These are phyloP conservation scores for Musca domestica DNA, from an alignment of 1,140 invertebrate genomes.

Conservation along the genomic window DNA sequence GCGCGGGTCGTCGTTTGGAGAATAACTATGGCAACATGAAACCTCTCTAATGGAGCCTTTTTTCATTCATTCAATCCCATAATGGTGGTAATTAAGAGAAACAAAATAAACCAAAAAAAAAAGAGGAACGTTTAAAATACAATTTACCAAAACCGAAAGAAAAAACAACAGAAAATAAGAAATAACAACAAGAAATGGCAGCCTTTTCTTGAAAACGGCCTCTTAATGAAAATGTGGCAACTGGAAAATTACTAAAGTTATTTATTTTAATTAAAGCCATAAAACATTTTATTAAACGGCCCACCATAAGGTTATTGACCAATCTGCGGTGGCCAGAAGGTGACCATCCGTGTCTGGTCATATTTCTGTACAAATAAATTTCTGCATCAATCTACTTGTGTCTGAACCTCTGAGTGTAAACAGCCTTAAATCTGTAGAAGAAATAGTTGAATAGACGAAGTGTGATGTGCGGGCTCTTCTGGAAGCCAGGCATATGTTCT, in stretches of 20 bases:
- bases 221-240: not conserved
- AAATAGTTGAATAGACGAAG: too few relatives aligned
- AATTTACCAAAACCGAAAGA: not conserved
- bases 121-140: slow-evolving; percentile 10
- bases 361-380: too few relatives aligned
- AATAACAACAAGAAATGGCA: not conserved
- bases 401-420: too few relatives aligned
- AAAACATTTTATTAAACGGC: slow-evolving; percentile 12
- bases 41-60: not conserved
- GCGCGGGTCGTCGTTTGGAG: too few relatives aligned
- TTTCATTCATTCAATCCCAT: not conserved
- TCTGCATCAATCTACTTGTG: too few relatives aligned
- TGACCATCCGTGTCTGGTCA: too few relatives aligned
- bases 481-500: too few relatives aligned
- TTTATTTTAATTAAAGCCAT: slow-evolving; percentile 20
- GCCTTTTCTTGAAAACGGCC: not conserved
- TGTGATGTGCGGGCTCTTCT: too few relatives aligned
- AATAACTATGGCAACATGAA: not conserved
- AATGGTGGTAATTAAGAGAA: not conserved
- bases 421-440: too few relatives aligned
- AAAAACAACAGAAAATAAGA: not conserved
- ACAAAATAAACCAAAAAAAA: not conserved
- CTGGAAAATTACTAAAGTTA: not conserved
- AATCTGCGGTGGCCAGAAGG: too few relatives aligned
- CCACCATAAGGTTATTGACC: too few relatives aligned